These are phyloP conservation scores for Drosophila repletoides DNA, from an alignment of 1,140 invertebrate genomes.

Conservation along the genomic window DNA sequence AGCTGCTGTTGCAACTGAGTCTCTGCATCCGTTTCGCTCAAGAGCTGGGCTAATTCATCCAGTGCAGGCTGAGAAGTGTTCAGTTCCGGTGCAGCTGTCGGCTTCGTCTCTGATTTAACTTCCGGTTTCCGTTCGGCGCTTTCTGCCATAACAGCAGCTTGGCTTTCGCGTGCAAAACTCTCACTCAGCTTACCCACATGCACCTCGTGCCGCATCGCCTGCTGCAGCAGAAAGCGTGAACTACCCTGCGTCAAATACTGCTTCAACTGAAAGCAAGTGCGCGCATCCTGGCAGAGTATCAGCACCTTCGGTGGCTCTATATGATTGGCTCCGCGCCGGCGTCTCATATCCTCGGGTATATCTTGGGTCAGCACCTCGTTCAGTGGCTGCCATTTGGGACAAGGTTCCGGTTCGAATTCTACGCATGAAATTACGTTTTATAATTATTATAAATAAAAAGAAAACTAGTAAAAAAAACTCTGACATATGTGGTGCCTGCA, in stretches of 20 bases:
- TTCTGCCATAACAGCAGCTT: conserved; percentile 1
- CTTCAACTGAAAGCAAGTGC: conserved; percentile 91
- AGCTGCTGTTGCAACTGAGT: conserved; percentile 52
- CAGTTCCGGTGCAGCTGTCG: neutral
- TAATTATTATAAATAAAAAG: neutral
- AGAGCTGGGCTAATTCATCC: conserved; percentile 68
- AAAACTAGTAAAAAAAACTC: too few relatives aligned
- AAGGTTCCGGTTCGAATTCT: conserved; percentile 92
- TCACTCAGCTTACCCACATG: conserved; percentile 84
- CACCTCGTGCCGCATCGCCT: conserved; percentile 84
- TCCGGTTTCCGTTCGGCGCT: too few relatives aligned
- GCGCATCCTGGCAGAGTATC: conserved; percentile 92
- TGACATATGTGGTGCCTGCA: too few relatives aligned
- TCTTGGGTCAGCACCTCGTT: conserved; percentile 90
- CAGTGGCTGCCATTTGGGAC: conserved; percentile 94
- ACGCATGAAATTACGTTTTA: neutral
- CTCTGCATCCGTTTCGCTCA: conserved; percentile 67
- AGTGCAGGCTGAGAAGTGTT: neutral
- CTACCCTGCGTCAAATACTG: conserved; percentile 88
- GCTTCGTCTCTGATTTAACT: neutral
- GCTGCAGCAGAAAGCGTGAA: conserved; percentile 85
- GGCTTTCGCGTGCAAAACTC: conserved; percentile 78
- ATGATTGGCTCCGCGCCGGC: conserved; percentile 18
- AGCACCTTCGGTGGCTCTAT: conserved; percentile 86
- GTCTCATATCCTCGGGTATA: conserved; percentile 87